Percentiles rank a stretch among this genome's conserved stretches.
Conservation (phyloP, 2,797 vertebrate species). For the Fringilla coelebs region DNA sequence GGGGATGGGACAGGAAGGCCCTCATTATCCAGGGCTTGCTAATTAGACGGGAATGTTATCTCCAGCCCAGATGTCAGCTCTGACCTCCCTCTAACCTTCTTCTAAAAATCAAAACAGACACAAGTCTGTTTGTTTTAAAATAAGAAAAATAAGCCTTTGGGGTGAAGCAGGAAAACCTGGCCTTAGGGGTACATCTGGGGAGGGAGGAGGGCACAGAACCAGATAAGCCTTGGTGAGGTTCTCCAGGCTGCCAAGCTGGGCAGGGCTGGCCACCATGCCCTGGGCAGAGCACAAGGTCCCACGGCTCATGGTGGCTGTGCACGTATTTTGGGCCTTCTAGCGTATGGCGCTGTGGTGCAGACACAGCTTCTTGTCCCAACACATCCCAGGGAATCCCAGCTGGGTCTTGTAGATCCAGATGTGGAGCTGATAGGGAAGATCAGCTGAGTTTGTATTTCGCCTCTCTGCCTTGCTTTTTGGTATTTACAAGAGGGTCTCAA, state of each 20-base stretch:
- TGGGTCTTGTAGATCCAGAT: background rate
- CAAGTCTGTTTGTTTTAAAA: slow-evolving; percentile 43
- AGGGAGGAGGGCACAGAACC: background rate
- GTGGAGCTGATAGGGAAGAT: background rate
- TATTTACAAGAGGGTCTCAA: background rate
- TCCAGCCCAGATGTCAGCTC: slow-evolving; percentile 65
- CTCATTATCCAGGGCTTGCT: slow-evolving; percentile 50
- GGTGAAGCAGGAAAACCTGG: slow-evolving; percentile 10
- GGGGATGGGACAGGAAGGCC: slow-evolving; percentile 60
- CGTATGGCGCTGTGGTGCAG: background rate
- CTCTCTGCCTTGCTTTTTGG: background rate
- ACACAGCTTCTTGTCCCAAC: background rate
- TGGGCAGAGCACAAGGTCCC: background rate
- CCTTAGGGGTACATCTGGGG: background rate
- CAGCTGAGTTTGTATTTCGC: background rate
- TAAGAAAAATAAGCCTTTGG: slow-evolving; percentile 14
- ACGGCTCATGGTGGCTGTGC: background rate
- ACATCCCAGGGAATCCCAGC: background rate
- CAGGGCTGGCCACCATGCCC: background rate
- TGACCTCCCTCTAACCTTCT: slow-evolving; percentile 61
- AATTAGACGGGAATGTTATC: slow-evolving; percentile 70
- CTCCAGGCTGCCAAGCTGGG: background rate
- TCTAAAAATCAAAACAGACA: slow-evolving; percentile 41
- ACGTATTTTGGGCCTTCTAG: background rate
- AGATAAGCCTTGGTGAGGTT: background rate